phyloP scores from a whole-genome alignment of 2,888 invertebrate species.

The Griposia aprilina region DNA sequence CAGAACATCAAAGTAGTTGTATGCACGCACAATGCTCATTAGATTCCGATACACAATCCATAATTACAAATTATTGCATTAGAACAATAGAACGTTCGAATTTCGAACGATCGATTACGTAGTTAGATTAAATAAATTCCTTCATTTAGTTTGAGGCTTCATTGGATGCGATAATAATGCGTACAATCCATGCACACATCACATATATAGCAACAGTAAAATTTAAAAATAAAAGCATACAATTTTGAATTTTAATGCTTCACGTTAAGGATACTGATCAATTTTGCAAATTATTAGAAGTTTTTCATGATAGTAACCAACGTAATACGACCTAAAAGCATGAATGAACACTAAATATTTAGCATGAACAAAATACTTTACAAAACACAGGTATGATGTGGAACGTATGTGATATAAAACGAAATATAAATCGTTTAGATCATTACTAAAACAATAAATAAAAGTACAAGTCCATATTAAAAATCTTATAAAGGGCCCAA shows the following conservation, averaged over 20 bases:
- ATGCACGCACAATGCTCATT: conserved; percentile 74
- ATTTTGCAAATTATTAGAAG: conserved; percentile 47
- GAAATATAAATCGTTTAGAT: conserved; percentile 18
- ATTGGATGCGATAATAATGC: conserved; percentile 41
- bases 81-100: conserved; percentile 54
- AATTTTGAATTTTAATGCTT: conserved; percentile 56
- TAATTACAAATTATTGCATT: conserved; percentile 54
- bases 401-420: conserved; percentile 13
- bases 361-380: conserved; percentile 61
- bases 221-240: conserved; percentile 37
- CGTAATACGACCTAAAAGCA: conserved; percentile 56
- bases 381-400: conserved; percentile 65
- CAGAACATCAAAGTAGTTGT: conserved; percentile 71
- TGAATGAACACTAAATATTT: conserved; percentile 58
- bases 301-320: conserved; percentile 31
- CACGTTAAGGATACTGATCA: conserved; percentile 21
- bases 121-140: conserved; percentile 47
- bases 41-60: conserved; percentile 60
- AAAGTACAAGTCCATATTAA: no score
- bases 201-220: conserved; percentile 13
- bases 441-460: conserved; percentile 7
- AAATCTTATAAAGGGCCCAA: neutral
- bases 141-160: conserved; percentile 58
- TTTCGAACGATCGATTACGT: no score
- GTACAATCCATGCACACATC: conserved; percentile 38